Evolutionary conservation across 2,113 vertebrate genomes (phyloP), one percentile per base, ranked within the genome.

Genomic region (Rafetus swinhoei): DNA sequence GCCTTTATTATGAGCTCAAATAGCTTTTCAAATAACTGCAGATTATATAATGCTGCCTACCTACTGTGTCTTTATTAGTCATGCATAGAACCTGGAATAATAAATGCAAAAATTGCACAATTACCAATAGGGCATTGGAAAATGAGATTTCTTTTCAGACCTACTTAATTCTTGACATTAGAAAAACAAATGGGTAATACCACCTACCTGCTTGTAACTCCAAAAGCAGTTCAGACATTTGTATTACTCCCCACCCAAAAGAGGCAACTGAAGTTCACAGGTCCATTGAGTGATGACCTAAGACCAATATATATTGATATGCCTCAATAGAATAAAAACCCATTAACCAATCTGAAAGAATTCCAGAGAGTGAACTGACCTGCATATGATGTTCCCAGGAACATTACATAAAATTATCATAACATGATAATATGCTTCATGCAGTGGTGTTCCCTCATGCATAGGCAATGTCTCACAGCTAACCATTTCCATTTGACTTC

Each of bases 381-480:
- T 59, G 80, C 56, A 27, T 69, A 55, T 81, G 52, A 32, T 12
- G 2, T 81, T 81, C 22, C 27, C 81, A 24, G 86, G 57, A 54
- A 91, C 56, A n/a, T 24, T 3, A 72, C 53, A 25, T 53, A 81
- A 69, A 87, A 54, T 13, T 56, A 7, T 45, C 52, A 45, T 81
- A 1, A n/a, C 4, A 9, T 56, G 59, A 65, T 12, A n/a, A 27
- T 9, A 10, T 19, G 1, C 9, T 9, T 76, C 65, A 54, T 0
- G 0, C n/a, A 8, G 7, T 39, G 12, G 19, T 32, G 45, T 84
- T 79, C 53, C 60, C 55, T 89, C n/a, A 79, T 35, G 39, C 22
- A 54, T 5, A 8, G 52, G 32, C 82, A 45, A 14, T 22, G 52
- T 79, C n/a, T 85, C 24, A 9, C 74, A 82, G 56, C 45, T 45